Conservation (phyloP, 2,113 vertebrate species). For the Lethenteron camtschaticum region DNA sequence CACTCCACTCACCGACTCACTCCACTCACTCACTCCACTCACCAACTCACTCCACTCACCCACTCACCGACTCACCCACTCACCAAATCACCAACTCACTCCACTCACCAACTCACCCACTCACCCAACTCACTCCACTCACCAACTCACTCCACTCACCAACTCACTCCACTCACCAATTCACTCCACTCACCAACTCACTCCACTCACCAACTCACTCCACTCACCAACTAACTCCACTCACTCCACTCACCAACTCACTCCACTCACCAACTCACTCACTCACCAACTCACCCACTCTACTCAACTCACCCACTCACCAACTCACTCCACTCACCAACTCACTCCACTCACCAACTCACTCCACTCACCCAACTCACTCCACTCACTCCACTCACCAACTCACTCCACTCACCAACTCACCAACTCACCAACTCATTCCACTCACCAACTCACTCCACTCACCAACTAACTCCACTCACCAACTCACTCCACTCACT, state of each 20-base stretch:
- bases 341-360: not conserved
- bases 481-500: not conserved
- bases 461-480: not conserved
- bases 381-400: not conserved
- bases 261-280: not conserved
- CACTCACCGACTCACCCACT: not conserved
- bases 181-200: not conserved
- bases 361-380: not conserved
- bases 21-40: not conserved
- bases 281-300: not conserved
- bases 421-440: not conserved
- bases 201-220: not conserved
- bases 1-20: not conserved
- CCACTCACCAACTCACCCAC: not conserved
- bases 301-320: not conserved
- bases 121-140: not conserved
- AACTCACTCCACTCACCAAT: no score
- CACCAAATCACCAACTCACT: not conserved
- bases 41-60: not conserved
- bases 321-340: not conserved
- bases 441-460: not conserved
- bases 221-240: not conserved
- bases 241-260: conserved; percentile 2
- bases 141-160: not conserved
- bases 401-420: not conserved